Percentiles rank a stretch among this genome's conserved stretches.
phyloP scores from a whole-genome alignment of 2,888 invertebrate species.

The Caradrina kadenii region DNA sequence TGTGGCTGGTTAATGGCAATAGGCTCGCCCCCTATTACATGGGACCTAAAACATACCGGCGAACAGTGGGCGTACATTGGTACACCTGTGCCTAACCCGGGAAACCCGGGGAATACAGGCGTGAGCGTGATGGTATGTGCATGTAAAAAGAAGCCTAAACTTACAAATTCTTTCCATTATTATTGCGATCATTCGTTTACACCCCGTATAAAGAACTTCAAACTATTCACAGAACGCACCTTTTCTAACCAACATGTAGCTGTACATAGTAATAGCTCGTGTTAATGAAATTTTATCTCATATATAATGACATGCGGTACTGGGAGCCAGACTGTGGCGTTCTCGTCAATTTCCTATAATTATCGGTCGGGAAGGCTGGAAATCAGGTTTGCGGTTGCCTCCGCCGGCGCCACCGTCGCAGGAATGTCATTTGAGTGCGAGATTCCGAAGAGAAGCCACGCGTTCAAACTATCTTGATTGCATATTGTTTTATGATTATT shows the following conservation, averaged over 20 bases:
- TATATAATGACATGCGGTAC: constrained; percentile 53
- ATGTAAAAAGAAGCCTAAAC: too few species aligned
- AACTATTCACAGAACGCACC: not conserved
- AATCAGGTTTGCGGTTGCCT: constrained; percentile 63
- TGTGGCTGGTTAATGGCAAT: too few species aligned
- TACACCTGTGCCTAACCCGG: too few species aligned
- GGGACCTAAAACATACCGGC: too few species aligned
- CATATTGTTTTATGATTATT: constrained; percentile 9
- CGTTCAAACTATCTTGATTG: constrained; percentile 33
- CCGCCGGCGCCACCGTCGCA: constrained; percentile 57
- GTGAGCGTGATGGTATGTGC: too few species aligned
- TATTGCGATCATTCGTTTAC: too few species aligned
- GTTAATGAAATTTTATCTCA: constrained; percentile 53
- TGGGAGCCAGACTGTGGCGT: constrained; percentile 34
- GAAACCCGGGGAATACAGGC: too few species aligned
- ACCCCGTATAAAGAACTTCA: too few species aligned
- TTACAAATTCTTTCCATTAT: too few species aligned
- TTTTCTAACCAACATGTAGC: not conserved
- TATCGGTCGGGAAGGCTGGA: constrained; percentile 59
- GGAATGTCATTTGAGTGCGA: constrained; percentile 64
- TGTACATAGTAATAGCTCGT: constrained; percentile 14
- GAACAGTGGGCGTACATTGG: too few species aligned
- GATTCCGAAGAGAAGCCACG: constrained; percentile 36
- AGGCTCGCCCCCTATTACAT: too few species aligned
- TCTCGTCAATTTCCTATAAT: constrained; percentile 63